These are phyloP conservation scores for Hippoglossus hippoglossus DNA, from an alignment of 2,797 vertebrate species.

Conservation along the genomic window DNA sequence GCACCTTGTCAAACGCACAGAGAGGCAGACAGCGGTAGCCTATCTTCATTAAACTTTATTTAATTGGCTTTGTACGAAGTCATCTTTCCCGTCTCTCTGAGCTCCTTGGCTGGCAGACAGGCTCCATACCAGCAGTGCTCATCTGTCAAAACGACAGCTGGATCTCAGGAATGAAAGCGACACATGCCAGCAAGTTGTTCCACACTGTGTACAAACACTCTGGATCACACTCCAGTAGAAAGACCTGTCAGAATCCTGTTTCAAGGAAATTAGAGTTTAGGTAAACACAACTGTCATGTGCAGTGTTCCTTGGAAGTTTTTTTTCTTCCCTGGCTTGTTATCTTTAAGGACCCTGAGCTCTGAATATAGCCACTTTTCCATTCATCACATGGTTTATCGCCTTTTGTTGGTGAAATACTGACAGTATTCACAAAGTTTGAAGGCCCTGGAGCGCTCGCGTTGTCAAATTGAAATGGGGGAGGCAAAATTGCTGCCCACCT, in stretches of 20 bases:
- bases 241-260: constrained; percentile 69
- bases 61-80: constrained; percentile 81
- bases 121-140: constrained; percentile 55
- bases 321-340: constrained; percentile 46
- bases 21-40: constrained; percentile 59
- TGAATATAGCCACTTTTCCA: constrained; percentile 52
- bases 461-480: constrained; percentile 74
- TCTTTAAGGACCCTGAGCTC: constrained; percentile 62
- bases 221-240: constrained; percentile 66
- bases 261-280: constrained; percentile 70
- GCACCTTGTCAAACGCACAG: constrained; percentile 61
- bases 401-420: constrained; percentile 61
- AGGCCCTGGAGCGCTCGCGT: constrained; percentile 61
- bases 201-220: constrained; percentile 77
- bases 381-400: constrained; percentile 64
- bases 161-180: constrained; percentile 72
- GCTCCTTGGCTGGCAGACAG: constrained; percentile 63
- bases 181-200: constrained; percentile 72
- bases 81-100: constrained; percentile 70
- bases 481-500: constrained; percentile 64
- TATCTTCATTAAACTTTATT: constrained; percentile 78
- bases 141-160: constrained; percentile 80
- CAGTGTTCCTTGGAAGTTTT: constrained; percentile 46
- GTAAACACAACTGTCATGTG: constrained; percentile 75
- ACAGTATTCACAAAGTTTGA: constrained; percentile 65